Evolutionary conservation across 2,113 vertebrate genomes (phyloP), one percentile per base, ranked within the genome.

Genomic region (Atractosteus spatula): DNA sequence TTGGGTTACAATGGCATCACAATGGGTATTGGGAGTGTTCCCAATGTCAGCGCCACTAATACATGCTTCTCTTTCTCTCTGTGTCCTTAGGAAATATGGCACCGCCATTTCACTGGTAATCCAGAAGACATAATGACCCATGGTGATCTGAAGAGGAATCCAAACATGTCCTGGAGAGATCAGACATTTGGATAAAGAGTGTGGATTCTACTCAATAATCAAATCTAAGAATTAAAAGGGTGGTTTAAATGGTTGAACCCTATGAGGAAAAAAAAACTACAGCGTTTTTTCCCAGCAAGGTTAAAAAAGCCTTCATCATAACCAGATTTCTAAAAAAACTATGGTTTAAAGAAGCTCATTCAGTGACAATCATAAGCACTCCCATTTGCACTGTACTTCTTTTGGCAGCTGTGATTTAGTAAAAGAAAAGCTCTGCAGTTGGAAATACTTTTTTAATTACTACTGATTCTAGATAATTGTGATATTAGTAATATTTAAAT

Each of bases 1-100:
- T 14, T 72, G 78, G 74, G 72, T 78, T 84, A 78, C 80, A 82
- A 81, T 82, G 8, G 3, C 7, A 7, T 41, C 45, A 51, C 14
- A 11, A 10, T 10, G 64, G 3, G 17, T 8, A n/a, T 6, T 8
- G 56, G 55, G 56, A 14, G 56, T 59, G n/a, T 59, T 59, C n/a
- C 56, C n/a, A 59, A 59, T 4, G n/a, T 59, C 56, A 4, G 11
- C 56, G 3, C 56, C 56, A 59, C 3, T 13, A 12, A n/a, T 3
- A 59, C n/a, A n/a, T 59, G 56, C 56, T 59, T 59, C 56, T 13
- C 12, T 4, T n/a, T 29, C 29, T 59, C 56, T 12, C 56, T 59
- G n/a, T 4, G 3, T 59, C 56, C 56, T 12, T 14, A 4, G 47
- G 47, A 51, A 5, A 51, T 0, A 51, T 0, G 5, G 5, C 47